A percentile compares a stretch with the other conserved stretches of the same genome.
phyloP scores from a whole-genome alignment of 2,797 vertebrate species.

The Artibeus lituratus region DNA sequence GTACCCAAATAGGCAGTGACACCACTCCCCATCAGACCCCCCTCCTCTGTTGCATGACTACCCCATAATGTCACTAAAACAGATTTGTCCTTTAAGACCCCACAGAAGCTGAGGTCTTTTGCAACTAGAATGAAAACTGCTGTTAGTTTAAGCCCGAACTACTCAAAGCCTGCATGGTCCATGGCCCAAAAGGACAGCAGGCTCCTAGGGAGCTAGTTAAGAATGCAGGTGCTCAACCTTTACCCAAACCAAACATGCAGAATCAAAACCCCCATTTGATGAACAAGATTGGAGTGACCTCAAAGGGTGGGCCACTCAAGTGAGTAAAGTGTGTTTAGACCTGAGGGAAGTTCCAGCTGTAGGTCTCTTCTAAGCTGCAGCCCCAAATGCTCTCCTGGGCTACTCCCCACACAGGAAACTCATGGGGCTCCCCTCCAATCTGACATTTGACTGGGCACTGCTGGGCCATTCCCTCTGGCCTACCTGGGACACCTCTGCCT shows the following conservation, averaged over 20 bases:
- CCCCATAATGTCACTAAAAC: background rate
- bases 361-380: background rate
- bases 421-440: background rate
- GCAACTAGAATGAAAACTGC: background rate
- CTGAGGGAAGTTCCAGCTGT: background rate
- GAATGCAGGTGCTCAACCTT: background rate
- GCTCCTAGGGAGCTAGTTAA: background rate
- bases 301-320: background rate
- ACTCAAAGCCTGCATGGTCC: background rate
- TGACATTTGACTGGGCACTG: background rate
- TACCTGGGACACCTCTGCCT: background rate
- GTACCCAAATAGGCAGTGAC: too few species aligned
- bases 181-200: background rate
- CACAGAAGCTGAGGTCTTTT: background rate
- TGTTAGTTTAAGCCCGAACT: background rate
- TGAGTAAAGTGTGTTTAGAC: background rate
- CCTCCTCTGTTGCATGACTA: background rate
- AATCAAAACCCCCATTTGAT: background rate
- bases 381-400: background rate
- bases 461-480: background rate
- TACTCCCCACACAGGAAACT: background rate
- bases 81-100: background rate
- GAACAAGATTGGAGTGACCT: background rate
- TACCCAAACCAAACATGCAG: background rate
- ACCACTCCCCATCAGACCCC: background rate